These are phyloP conservation scores for Sarcophaga caerulescens DNA, from an alignment of 2,888 invertebrate genomes.

Conservation along the genomic window DNA sequence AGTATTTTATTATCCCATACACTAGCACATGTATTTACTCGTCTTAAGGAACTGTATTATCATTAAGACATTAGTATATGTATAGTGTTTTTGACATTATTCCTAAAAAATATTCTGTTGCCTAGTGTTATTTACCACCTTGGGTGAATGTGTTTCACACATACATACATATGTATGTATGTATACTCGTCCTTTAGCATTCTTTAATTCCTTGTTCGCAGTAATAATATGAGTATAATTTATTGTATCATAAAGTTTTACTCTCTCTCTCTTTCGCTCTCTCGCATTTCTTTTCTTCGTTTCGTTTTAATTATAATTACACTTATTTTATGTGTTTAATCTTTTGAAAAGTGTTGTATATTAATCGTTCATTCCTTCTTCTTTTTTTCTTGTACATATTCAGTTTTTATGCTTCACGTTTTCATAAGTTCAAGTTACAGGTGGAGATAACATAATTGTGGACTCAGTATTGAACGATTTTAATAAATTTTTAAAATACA, in stretches of 20 bases:
- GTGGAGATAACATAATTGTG: background rate
- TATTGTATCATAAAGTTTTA: constrained; percentile 34
- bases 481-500: too few species aligned
- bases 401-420: background rate
- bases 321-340: constrained; percentile 44
- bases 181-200: background rate
- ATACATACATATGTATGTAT: constrained; percentile 23
- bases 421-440: constrained; percentile 10
- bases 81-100: too few species aligned
- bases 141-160: background rate
- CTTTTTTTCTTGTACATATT: background rate
- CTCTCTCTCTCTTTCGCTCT: background rate
- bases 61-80: too few species aligned
- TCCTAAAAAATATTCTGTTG: background rate
- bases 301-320: constrained; percentile 40
- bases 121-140: constrained; percentile 4
- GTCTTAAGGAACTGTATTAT: too few species aligned
- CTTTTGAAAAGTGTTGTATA: constrained; percentile 45
- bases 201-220: too few species aligned
- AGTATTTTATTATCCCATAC: too few species aligned
- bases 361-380: constrained; percentile 17
- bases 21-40: too few species aligned
- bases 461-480: background rate
- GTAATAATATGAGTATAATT: constrained; percentile 14
- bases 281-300: background rate